These are phyloP conservation scores for Eilema caniola DNA, from an alignment of 2,888 invertebrate species.

Conservation along the genomic window DNA sequence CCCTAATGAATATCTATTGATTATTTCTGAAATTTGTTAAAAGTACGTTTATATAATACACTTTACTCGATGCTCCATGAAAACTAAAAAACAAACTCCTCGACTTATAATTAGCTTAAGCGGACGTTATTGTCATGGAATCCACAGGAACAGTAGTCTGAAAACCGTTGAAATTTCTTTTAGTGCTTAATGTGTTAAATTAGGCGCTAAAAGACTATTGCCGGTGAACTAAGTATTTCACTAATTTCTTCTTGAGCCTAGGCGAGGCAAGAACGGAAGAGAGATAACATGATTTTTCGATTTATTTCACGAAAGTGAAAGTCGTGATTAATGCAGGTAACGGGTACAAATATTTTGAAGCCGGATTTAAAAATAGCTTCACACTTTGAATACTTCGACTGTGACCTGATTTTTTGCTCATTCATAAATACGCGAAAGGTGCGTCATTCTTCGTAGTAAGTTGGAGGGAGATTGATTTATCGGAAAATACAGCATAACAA, in stretches of 20 bases:
- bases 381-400: constrained; percentile 12
- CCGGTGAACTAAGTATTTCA: too few relatives aligned
- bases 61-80: too few relatives aligned
- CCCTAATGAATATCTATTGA: too few relatives aligned
- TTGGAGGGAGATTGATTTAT: background rate
- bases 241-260: background rate
- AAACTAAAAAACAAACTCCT: too few relatives aligned
- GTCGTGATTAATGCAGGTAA: constrained; percentile 17
- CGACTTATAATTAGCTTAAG: too few relatives aligned
- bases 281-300: background rate
- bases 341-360: constrained; percentile 16
- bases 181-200: too few relatives aligned
- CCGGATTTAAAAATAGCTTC: constrained; percentile 19
- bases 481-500: background rate
- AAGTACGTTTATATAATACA: too few relatives aligned
- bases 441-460: constrained; percentile 13
- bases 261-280: constrained; percentile 7
- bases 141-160: too few relatives aligned
- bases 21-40: too few relatives aligned
- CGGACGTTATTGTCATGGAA: too few relatives aligned
- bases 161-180: too few relatives aligned
- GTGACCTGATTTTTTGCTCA: constrained; percentile 13
- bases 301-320: constrained; percentile 10
- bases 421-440: constrained; percentile 14
- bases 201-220: too few relatives aligned